Base-by-base conservation (phyloP, 1,140 invertebrate species). In the Diorhabda sublineata region DNA sequence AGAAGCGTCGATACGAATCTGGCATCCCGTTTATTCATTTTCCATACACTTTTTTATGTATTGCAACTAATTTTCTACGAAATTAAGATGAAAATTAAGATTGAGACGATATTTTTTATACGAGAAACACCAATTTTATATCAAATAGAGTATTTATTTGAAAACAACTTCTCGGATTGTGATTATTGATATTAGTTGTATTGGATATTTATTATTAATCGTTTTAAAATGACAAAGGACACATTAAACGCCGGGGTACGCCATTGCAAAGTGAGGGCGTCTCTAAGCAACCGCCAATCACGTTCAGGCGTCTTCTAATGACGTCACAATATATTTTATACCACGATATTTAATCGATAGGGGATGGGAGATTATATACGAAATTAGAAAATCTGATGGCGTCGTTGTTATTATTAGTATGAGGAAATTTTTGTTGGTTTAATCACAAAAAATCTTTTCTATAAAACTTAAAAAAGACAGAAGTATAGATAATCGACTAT, bases 231-330 rank as follows among this genome's bases (percentile, higher is more conserved):
- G 47, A 52, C 47, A n/a, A n/a, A 6, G 47, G n/a, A 52, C 42
- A 44, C 44, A 44, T 44, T 62, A 44, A 64, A 64, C 47, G 41
- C 11, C 7, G 52, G 63, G 71, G 71, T 70, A 64, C 72, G 74
- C 74, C 74, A 75, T 74, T 77, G 71, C 70, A 73, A 76, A 71
- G 69, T 69, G 69, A 74, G 74, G 75, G 75, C 74, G 75, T 77
- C 71, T 75, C 75, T 77, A 75, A 64, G 74, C 74, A 75, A 75
- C 75, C 65, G 69, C 75, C 74, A 75, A 77, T 77, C 74, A 77
- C 75, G 71, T 75, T 70, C 58, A 57, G 67, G 71, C 69, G 71
- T 71, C 68, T 68, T 75, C 70, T 60, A 64, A 71, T 74, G 75
- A 77, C 72, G 72, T 74, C 74, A 61, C 65, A 7, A 70, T 70